Evolutionary conservation across 2,888 invertebrate genomes (phyloP), one percentile per base, ranked within the genome.

Genomic region (Ichneumoninae sp.): DNA sequence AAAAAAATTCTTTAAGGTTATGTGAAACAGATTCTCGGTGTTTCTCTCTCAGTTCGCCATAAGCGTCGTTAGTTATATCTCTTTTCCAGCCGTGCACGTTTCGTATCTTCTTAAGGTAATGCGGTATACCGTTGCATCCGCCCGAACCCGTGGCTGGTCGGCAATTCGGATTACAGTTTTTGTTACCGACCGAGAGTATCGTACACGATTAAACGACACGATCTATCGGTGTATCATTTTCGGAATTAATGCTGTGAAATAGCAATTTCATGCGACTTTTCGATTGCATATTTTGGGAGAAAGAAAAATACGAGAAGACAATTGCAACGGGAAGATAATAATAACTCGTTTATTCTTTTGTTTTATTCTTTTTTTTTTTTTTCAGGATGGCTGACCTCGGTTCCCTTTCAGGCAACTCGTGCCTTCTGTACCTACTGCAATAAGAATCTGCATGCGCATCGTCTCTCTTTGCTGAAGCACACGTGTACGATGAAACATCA

Each of bases 401-500:
- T 95, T 19, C 94, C 94, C 30, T 93, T 94, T 86, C 93, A 95
- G 91, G 94, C 95, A 1, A 95, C 95, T 5, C 94, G 95, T 91
- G 95, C 95, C 10, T 95, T 94, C 87, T 95, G 95, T 88, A 93
- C 93, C 33, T 95, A 94, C 87, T 95, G 95, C 86, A 94, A 95
- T 80, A 95, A 95, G 89, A 94, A 94, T 75, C 92, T 95, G 36
- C 95, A 95, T 90, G 95, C 95, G 4, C 95, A 95, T 91, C 93
- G 95, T 79, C 90, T 95, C 13, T 95, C 95, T 75, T 91, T 95
- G 57, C 87, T 95, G 60, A 95, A 95, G 86, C 95, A 95, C 87
- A 95, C 95, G 60, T 95, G 95, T 82, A 95, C 95, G 0, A 94
- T 95, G 89, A 94, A 95, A 80, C 95, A 95, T 90, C 95, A 95